Conservation (phyloP, 2,888 invertebrate genomes). For the Nymphalis urticae region DNA sequence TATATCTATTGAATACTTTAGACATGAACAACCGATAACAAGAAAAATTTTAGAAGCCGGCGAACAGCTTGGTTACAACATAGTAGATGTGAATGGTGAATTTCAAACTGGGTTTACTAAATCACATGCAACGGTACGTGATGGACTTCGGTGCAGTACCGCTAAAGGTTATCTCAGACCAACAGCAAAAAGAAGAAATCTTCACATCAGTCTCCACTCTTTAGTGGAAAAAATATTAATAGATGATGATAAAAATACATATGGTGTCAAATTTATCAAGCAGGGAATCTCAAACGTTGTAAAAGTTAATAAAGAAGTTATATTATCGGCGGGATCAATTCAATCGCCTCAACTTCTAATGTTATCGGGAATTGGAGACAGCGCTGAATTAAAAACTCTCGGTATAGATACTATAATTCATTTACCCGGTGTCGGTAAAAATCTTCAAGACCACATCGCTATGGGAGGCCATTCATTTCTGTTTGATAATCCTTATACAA, state of each 20-base stretch:
- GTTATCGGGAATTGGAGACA: conserved; percentile 91
- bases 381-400: conserved; percentile 81
- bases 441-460: conserved; percentile 92
- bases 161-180: conserved; percentile 91
- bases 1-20: conserved; percentile 87
- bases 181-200: conserved; percentile 84
- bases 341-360: conserved; percentile 93
- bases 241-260: conserved; percentile 82
- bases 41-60: conserved; percentile 86
- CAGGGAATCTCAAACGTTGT: conserved; percentile 78
- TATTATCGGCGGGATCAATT: conserved; percentile 92
- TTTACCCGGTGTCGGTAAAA: conserved; percentile 88
- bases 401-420: conserved; percentile 83
- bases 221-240: conserved; percentile 86
- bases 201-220: conserved; percentile 87
- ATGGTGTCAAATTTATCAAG: conserved; percentile 85
- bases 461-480: conserved; percentile 89
- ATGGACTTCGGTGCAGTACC: conserved; percentile 91
- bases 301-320: conserved; percentile 87
- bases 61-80: conserved; percentile 85
- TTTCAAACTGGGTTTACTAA: conserved; percentile 90
- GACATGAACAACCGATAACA: conserved; percentile 85
- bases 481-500: conserved; percentile 83
- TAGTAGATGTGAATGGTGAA: conserved; percentile 88
- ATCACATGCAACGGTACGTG: conserved; percentile 88